phyloP scores from a whole-genome alignment of 1,140 invertebrate species.

The Sycophila sp. region DNA sequence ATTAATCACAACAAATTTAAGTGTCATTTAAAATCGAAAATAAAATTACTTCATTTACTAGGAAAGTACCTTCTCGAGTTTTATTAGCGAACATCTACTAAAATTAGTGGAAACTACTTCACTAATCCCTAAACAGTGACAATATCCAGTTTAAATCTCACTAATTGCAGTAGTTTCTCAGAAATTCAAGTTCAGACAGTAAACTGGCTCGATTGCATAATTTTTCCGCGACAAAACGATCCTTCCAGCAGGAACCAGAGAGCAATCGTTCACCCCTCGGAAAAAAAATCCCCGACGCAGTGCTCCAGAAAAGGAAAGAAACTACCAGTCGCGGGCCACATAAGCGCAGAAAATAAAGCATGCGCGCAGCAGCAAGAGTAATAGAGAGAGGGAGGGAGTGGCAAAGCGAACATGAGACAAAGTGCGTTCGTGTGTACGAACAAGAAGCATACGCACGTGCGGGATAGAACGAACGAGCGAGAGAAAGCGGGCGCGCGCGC shows the following conservation, averaged over 20 bases:
- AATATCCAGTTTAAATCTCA: too few relatives aligned
- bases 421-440: conserved; percentile 61
- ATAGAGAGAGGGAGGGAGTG: conserved; percentile 39
- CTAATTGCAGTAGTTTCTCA: too few relatives aligned
- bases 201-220: too few relatives aligned
- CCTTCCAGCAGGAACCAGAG: not conserved
- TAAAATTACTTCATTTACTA: too few relatives aligned
- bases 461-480: not conserved
- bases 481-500: conserved; percentile 44
- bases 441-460: conserved; percentile 62
- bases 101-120: too few relatives aligned
- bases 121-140: too few relatives aligned
- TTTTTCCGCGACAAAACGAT: not conserved
- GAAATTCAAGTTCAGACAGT: too few relatives aligned
- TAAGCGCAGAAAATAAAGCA: not conserved
- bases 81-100: too few relatives aligned
- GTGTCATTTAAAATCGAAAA: too few relatives aligned
- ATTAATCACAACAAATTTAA: too few relatives aligned
- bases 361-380: conserved; percentile 35
- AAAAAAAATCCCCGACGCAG: not conserved
- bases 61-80: too few relatives aligned
- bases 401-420: conserved; percentile 52
- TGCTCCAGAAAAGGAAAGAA: too few relatives aligned
- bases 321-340: not conserved
- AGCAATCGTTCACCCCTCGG: not conserved